Evolutionary conservation across 2,888 invertebrate species (phyloP).

Genomic region (Gandaritis pyraliata): DNA sequence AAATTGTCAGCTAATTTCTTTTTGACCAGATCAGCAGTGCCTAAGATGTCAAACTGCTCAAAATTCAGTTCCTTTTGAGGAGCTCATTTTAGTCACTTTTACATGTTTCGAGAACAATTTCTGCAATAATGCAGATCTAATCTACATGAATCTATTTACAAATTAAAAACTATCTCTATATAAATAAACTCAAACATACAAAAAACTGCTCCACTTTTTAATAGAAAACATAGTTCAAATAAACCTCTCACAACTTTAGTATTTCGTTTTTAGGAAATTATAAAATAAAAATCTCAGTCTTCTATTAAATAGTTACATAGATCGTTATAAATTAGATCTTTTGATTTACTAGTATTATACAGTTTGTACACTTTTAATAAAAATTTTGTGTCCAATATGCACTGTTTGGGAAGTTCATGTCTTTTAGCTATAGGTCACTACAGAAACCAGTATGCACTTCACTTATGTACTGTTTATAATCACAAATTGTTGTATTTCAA

Average conservation of each 20-base stretch:
- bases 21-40: constrained; percentile 4
- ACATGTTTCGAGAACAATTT: constrained; percentile 30
- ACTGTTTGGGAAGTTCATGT: constrained; percentile 16
- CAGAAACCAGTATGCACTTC: constrained; percentile 9
- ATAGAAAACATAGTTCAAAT: constrained; percentile 48
- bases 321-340: constrained; percentile 69
- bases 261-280: constrained; percentile 59
- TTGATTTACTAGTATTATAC: constrained; percentile 69
- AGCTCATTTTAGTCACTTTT: constrained; percentile 1
- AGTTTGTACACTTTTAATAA: constrained; percentile 66
- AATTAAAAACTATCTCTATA: constrained; percentile 57
- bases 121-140: constrained; percentile 50
- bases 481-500: not conserved
- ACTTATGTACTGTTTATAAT: not conserved
- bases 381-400: constrained; percentile 32
- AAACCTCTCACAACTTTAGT: constrained; percentile 53
- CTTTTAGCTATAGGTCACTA: constrained; percentile 3
- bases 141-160: constrained; percentile 43
- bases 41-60: not conserved
- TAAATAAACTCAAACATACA: constrained; percentile 48
- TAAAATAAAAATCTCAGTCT: constrained; percentile 78
- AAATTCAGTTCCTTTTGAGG: not conserved
- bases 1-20: not conserved
- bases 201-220: constrained; percentile 43
- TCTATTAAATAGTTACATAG: constrained; percentile 74